A percentile compares a stretch with the other conserved stretches of the same genome.
phyloP scores from a whole-genome alignment of 1,140 invertebrate species.

The Drosophila micromelanica region DNA sequence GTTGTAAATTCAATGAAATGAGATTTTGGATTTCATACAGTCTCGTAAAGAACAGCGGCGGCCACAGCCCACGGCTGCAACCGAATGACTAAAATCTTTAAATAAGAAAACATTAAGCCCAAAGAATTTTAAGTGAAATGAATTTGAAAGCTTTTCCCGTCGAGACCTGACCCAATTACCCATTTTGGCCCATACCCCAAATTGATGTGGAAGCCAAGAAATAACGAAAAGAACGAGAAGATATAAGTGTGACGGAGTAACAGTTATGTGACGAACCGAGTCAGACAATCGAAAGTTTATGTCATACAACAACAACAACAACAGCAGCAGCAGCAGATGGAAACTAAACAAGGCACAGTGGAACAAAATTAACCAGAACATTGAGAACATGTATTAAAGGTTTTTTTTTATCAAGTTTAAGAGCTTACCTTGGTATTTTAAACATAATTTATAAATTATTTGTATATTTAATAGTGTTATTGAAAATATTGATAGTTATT shows the following conservation, averaged over 20 bases:
- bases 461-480: too few relatives aligned
- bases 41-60: conserved; percentile 60
- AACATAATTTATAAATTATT: too few relatives aligned
- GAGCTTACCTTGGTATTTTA: too few relatives aligned
- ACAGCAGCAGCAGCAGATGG: conserved; percentile 13
- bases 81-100: conserved; percentile 60
- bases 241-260: conserved; percentile 42
- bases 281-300: conserved; percentile 83
- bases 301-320: conserved; percentile 72
- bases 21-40: conserved; percentile 58
- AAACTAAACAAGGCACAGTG: conserved; percentile 31
- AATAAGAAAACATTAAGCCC: conserved; percentile 56
- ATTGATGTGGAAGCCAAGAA: conserved; percentile 43
- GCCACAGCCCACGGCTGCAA: conserved; percentile 10
- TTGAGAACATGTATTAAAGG: background rate
- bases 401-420: background rate
- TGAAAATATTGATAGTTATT: too few relatives aligned
- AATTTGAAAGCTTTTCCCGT: conserved; percentile 74
- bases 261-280: conserved; percentile 74
- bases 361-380: conserved; percentile 1
- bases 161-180: conserved; percentile 72
- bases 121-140: conserved; percentile 79
- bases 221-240: conserved; percentile 51
- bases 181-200: conserved; percentile 64
- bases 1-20: conserved; percentile 62